Conservation (phyloP, 2,797 vertebrate genomes). For the Sebastes taczanowskii region DNA sequence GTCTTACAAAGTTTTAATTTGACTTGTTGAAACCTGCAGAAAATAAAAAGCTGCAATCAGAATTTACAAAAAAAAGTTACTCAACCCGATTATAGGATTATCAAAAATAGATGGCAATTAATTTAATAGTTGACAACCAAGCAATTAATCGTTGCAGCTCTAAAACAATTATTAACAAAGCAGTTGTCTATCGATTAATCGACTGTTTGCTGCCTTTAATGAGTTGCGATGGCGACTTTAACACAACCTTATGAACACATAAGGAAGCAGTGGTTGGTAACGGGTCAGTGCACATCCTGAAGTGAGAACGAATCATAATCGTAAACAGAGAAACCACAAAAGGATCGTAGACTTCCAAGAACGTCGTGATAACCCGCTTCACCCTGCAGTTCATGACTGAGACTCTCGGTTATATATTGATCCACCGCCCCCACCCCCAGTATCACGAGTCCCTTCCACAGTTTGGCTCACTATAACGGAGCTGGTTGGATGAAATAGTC, state of each 20-base stretch:
- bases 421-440: accelerated
- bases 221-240: not conserved
- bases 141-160: too few species aligned
- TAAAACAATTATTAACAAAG: too few species aligned
- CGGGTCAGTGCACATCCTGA: not conserved
- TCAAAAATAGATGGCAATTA: too few species aligned
- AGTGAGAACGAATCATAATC: not conserved
- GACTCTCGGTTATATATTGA: not conserved
- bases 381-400: not conserved
- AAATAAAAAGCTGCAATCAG: too few species aligned
- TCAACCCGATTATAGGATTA: too few species aligned
- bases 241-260: not conserved
- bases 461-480: not conserved
- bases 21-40: too few species aligned
- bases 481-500: not conserved
- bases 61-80: too few species aligned
- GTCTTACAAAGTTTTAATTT: too few species aligned
- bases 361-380: not conserved
- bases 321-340: not conserved
- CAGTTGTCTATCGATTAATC: too few species aligned
- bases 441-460: too few species aligned
- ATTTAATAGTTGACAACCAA: too few species aligned
- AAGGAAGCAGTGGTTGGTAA: not conserved
- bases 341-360: not conserved
- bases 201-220: not conserved